phyloP scores from a whole-genome alignment of 2,888 invertebrate species.

The Microctonus aethiopoides region DNA sequence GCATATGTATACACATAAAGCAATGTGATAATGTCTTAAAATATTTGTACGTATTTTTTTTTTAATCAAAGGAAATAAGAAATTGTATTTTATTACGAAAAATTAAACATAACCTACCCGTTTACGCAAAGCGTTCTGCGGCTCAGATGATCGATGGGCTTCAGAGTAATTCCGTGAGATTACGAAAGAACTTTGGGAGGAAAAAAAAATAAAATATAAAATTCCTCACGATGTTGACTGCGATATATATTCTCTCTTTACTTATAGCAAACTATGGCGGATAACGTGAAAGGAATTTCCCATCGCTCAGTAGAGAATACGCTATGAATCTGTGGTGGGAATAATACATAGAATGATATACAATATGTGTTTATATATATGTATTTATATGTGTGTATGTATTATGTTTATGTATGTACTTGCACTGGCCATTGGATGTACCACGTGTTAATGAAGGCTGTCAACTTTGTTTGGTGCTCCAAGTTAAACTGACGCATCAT shows the following conservation, averaged over 20 bases:
- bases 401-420: too few species aligned
- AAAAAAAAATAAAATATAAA: background rate
- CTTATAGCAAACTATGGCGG: background rate
- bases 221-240: background rate
- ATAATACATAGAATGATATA: too few species aligned
- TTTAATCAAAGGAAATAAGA: background rate
- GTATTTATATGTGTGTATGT: too few species aligned
- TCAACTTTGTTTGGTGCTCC: background rate
- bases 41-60: background rate
- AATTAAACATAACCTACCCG: constrained; percentile 10
- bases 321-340: background rate
- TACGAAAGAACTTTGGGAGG: background rate
- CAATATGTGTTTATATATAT: too few species aligned
- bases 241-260: background rate
- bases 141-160: background rate
- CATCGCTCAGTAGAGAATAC: background rate
- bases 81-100: background rate
- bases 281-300: constrained; percentile 17
- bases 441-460: constrained; percentile 30
- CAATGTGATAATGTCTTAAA: background rate
- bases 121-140: background rate
- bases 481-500: background rate
- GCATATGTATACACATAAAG: background rate
- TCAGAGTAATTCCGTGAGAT: background rate
- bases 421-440: too few species aligned